Evolutionary conservation across 2,888 invertebrate species (phyloP).

Genomic region (Lasioglossum pauxillum): DNA sequence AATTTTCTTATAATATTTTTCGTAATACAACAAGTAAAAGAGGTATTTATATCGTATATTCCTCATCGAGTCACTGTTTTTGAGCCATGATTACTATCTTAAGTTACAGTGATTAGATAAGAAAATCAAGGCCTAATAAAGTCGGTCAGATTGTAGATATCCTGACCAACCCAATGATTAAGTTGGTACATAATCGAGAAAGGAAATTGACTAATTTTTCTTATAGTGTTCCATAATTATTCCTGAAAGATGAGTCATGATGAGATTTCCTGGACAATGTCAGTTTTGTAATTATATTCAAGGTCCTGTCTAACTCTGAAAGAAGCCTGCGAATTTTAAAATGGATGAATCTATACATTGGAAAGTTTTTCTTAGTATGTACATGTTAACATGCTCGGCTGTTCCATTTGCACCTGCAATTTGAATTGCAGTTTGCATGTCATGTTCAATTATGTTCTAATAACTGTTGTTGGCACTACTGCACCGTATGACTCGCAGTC

Average conservation of each 20-base stretch:
- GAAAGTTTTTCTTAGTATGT: not conserved
- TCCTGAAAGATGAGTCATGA: not conserved
- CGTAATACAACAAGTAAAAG: not conserved
- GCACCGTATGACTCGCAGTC: conserved; percentile 13
- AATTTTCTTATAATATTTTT: not conserved
- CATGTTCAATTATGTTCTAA: not conserved
- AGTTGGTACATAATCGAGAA: not conserved
- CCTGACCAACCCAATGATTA: not conserved
- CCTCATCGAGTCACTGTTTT: not conserved
- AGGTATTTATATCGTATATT: not conserved
- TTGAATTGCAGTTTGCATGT: not conserved
- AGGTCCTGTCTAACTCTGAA: not conserved
- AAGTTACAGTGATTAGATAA: not conserved
- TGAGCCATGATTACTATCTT: not conserved
- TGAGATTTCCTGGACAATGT: not conserved
- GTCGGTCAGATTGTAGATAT: not conserved
- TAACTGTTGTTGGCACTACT: conserved; percentile 14
- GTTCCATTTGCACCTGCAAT: not conserved
- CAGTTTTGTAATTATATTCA: not conserved
- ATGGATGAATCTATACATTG: too few relatives aligned
- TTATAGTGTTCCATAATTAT: not conserved
- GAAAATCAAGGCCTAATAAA: not conserved
- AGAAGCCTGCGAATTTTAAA: not conserved
- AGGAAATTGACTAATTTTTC: not conserved
- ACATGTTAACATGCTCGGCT: not conserved